Percentiles rank a stretch among this genome's conserved stretches.
Conservation (phyloP, 1,140 invertebrate species). For the Meloidogyne hapla region DNA sequence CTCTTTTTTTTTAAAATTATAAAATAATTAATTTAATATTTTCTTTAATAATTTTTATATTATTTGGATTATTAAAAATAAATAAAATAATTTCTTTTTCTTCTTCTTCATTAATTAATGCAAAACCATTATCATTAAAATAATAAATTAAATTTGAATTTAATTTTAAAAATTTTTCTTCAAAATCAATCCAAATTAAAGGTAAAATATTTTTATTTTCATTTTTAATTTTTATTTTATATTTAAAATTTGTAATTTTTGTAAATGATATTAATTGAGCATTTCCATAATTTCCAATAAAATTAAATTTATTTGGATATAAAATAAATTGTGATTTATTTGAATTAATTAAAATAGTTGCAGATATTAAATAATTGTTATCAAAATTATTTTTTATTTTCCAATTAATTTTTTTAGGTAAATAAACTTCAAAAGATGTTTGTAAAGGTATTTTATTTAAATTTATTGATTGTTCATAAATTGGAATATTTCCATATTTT, state of each 20-base stretch:
- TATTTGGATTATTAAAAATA: constrained; percentile 4
- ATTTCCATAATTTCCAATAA: not conserved
- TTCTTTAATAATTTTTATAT: not conserved
- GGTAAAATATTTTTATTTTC: not conserved
- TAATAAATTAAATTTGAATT: not conserved
- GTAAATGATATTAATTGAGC: not conserved
- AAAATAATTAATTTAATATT: not conserved
- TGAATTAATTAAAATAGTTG: not conserved
- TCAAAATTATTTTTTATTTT: not conserved
- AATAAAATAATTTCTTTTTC: not conserved
- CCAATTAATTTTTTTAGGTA: not conserved
- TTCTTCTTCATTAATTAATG: not conserved
- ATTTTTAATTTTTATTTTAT: constrained; percentile 3
- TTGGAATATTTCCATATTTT: not conserved
- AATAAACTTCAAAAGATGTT: not conserved
- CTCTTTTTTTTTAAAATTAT: too few species aligned
- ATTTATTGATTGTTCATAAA: not conserved
- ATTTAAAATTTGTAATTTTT: not conserved
- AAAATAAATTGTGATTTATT: not conserved
- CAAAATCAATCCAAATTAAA: not conserved
- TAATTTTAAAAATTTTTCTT: constrained; percentile 7
- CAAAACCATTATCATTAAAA: not conserved
- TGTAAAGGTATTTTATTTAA: not conserved
- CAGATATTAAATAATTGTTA: not conserved
- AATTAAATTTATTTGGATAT: not conserved